Evolutionary conservation across 2,797 vertebrate species (phyloP).

Genomic region (Geotria australis): DNA sequence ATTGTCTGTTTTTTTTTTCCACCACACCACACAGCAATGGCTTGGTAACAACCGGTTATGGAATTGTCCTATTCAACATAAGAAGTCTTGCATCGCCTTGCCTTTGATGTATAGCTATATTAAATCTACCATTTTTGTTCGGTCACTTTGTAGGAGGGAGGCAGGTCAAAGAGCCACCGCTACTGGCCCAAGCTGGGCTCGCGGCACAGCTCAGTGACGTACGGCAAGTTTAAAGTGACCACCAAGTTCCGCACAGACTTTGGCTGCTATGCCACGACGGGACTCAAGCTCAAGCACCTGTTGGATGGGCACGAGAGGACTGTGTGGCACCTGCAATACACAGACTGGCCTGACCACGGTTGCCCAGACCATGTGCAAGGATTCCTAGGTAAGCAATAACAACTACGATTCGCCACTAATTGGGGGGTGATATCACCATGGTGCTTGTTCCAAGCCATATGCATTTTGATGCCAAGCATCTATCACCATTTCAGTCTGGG

Average conservation of each 20-base stretch:
- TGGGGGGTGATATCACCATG: too few species aligned
- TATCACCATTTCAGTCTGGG: too few species aligned
- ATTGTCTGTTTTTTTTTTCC: too few species aligned
- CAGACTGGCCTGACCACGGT: conserved; percentile 82
- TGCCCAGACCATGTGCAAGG: conserved; percentile 78
- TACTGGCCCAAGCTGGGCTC: conserved; percentile 96
- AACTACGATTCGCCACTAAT: too few species aligned
- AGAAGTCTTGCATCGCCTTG: too few species aligned
- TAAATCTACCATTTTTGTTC: neutral
- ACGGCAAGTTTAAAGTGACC: conserved; percentile 91
- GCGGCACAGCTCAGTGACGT: conserved; percentile 81
- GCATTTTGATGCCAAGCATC: too few species aligned
- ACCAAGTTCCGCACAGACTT: conserved; percentile 94
- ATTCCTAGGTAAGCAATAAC: conserved; percentile 52
- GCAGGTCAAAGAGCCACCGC: conserved; percentile 65
- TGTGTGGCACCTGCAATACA: conserved; percentile 92
- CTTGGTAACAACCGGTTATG: too few species aligned
- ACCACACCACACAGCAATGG: neutral
- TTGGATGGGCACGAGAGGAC: conserved; percentile 73
- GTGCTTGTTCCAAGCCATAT: too few species aligned
- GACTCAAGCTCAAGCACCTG: conserved; percentile 84
- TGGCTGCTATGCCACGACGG: conserved; percentile 78
- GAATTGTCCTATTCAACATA: too few species aligned
- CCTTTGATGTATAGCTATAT: neutral
- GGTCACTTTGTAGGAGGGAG: conserved; percentile 31